These are phyloP conservation scores for Butastur rufipennis DNA, from an alignment of 2,113 vertebrate species.

Conservation along the genomic window DNA sequence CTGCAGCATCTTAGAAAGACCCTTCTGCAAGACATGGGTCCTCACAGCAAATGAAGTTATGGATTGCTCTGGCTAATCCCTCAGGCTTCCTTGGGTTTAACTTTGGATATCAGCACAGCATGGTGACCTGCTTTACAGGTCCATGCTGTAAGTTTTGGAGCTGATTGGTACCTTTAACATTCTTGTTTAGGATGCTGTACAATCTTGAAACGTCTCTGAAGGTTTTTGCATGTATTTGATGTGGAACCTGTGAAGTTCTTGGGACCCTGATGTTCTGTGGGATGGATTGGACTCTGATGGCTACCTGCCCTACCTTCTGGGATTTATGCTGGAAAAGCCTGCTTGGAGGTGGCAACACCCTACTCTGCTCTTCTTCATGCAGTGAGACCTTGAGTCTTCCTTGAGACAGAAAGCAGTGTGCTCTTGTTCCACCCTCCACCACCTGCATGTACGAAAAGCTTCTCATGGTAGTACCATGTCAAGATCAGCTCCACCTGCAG, in stretches of 20 bases:
- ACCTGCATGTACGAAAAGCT: not conserved
- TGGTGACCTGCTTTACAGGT: not conserved
- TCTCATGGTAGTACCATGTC: rapidly evolving
- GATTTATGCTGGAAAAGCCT: not conserved
- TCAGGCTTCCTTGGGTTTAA: not conserved
- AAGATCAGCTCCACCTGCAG: not conserved
- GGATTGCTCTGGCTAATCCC: not conserved
- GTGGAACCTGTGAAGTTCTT: not conserved
- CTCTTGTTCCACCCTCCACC: not conserved
- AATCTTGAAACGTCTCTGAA: not conserved
- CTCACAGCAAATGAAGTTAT: not conserved
- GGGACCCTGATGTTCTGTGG: not conserved
- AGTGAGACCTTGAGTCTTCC: not conserved
- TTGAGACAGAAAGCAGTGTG: not conserved
- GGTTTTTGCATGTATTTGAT: not conserved
- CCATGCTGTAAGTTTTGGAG: not conserved
- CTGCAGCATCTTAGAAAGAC: not conserved
- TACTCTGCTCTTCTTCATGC: not conserved
- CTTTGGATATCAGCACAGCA: not conserved
- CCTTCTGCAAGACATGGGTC: not conserved
- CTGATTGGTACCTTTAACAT: not conserved
- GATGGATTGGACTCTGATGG: not conserved
- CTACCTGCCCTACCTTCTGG: not conserved
- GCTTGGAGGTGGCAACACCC: not conserved
- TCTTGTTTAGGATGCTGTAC: not conserved